phyloP scores from a whole-genome alignment of 1,140 invertebrate genomes.

The Saccostrea cuccullata region DNA sequence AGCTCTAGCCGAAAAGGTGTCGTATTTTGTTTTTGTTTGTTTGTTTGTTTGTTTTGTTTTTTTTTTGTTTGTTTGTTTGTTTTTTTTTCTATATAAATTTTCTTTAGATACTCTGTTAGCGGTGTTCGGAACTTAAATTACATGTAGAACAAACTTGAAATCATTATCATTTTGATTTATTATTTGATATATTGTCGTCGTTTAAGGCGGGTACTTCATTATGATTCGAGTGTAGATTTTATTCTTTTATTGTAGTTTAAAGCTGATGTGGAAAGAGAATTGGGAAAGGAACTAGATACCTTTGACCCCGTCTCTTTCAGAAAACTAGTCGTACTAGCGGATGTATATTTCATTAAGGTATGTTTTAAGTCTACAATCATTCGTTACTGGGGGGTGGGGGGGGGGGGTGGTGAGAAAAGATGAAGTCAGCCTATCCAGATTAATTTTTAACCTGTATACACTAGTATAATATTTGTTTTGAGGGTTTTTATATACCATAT shows the following conservation, averaged over 20 bases:
- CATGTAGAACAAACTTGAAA: neutral
- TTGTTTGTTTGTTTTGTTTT: too few species aligned
- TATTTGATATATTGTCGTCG: neutral
- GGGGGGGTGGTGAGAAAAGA: too few species aligned
- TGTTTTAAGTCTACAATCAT: neutral
- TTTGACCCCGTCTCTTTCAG: slow-evolving; percentile 12
- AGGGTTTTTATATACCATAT: too few species aligned
- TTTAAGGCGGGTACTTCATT: neutral
- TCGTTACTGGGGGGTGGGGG: too few species aligned
- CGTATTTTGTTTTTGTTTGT: neutral
- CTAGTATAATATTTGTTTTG: too few species aligned
- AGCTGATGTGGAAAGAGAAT: neutral
- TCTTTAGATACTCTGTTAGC: neutral
- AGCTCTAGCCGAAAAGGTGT: neutral
- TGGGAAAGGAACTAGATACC: neutral
- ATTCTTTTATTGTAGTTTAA: neutral
- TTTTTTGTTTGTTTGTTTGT: too few species aligned
- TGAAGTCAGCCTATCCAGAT: too few species aligned
- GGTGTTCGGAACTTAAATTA: neutral
- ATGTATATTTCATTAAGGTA: neutral
- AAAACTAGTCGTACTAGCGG: neutral
- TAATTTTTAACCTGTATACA: too few species aligned
- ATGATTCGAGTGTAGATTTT: neutral
- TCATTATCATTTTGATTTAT: neutral
- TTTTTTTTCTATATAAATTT: neutral